Evolutionary conservation across 2,113 vertebrate genomes (phyloP).

Genomic region (Scophthalmus maximus): DNA sequence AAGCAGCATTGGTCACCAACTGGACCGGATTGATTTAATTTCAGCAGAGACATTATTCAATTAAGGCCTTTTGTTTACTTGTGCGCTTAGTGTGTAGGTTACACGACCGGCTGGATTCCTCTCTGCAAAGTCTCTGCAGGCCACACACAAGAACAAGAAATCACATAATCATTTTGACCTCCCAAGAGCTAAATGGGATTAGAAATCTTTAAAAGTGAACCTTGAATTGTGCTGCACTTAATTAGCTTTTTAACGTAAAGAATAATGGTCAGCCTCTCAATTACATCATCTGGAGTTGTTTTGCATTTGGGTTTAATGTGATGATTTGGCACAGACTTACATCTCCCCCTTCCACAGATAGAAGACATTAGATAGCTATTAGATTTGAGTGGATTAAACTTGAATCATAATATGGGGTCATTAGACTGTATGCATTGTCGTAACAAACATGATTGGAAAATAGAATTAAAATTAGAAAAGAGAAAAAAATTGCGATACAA

Average conservation of each 20-base stretch:
- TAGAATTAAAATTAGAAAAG: background rate
- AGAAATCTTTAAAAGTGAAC: constrained; percentile 31
- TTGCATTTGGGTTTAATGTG: constrained; percentile 11
- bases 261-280: constrained; percentile 22
- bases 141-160: constrained; percentile 17
- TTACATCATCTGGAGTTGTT: constrained; percentile 41
- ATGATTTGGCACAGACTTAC: background rate
- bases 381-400: background rate
- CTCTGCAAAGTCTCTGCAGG: constrained; percentile 24
- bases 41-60: constrained; percentile 19
- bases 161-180: constrained; percentile 31
- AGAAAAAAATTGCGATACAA: background rate
- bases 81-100: constrained; percentile 10
- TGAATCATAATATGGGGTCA: background rate
- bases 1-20: background rate
- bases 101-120: background rate
- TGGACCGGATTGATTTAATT: constrained; percentile 17
- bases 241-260: constrained; percentile 47
- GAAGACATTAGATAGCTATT: background rate
- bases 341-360: background rate
- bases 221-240: constrained; percentile 14
- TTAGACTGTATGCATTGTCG: background rate
- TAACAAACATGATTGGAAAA: background rate
- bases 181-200: constrained; percentile 31
- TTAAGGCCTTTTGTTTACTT: constrained; percentile 28